Evolutionary conservation across 2,888 invertebrate genomes (phyloP).

Genomic region (Nomada hirtipes): DNA sequence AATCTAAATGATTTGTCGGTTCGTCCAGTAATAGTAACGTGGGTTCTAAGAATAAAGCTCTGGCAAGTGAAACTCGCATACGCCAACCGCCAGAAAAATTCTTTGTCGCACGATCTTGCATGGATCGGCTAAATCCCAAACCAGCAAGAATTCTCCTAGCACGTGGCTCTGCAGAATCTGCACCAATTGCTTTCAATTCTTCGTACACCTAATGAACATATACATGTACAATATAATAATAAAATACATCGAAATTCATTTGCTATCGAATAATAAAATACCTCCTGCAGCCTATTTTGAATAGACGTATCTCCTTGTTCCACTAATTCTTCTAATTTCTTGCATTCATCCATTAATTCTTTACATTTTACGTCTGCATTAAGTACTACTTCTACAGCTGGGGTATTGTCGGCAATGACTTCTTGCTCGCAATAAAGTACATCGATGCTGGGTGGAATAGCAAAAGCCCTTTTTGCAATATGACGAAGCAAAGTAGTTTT

Average conservation of each 20-base stretch:
- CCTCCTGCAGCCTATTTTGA: slow-evolving; percentile 93
- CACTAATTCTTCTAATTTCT: slow-evolving; percentile 90
- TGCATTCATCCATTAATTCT: slow-evolving; percentile 92
- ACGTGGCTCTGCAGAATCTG: slow-evolving; percentile 98
- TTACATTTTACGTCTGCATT: slow-evolving; percentile 96
- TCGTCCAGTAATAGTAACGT: slow-evolving; percentile 98
- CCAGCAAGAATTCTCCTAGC: slow-evolving; percentile 98
- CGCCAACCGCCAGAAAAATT: slow-evolving; percentile 98
- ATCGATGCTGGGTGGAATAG: slow-evolving; percentile 98
- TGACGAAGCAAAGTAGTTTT: slow-evolving; percentile 98
- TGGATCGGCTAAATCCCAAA: slow-evolving; percentile 95
- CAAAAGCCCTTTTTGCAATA: slow-evolving; percentile 94
- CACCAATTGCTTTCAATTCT: slow-evolving; percentile 97
- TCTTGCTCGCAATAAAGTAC: slow-evolving; percentile 99
- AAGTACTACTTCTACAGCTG: slow-evolving; percentile 96
- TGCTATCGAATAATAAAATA: neutral
- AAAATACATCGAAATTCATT: neutral
- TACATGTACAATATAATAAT: neutral
- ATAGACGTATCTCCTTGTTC: slow-evolving; percentile 90
- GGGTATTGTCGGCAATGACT: slow-evolving; percentile 96
- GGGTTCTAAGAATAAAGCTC: slow-evolving; percentile 98
- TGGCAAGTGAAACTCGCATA: slow-evolving; percentile 98
- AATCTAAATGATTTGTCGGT: slow-evolving; percentile 99
- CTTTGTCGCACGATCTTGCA: slow-evolving; percentile 96
- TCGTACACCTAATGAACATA: slow-evolving; percentile 90